Evolutionary conservation across 1,140 invertebrate species (phyloP), one percentile per base, ranked within the genome.

Genomic region (Cardiocondyla obscurior): DNA sequence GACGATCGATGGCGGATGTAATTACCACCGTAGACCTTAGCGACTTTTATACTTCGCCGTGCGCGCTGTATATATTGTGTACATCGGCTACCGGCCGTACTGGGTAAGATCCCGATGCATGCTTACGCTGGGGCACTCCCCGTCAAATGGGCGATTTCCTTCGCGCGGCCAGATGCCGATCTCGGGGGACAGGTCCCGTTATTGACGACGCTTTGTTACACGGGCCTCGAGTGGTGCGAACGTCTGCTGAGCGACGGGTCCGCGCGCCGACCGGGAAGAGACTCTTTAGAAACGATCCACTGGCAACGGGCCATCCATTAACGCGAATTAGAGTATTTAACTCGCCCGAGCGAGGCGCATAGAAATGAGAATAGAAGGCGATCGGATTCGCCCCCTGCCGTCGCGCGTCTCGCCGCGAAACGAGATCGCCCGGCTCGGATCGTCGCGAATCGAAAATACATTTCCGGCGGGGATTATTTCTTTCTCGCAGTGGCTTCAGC

Each of bases 261-360:
- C 62, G 33, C 28, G 33, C 28, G 46, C 12, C 60, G 30, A 58
- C 70, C 79, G 87, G 81, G 73, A 88, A 85, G 83, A 81, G 74
- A 44, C 83, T 73, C 86, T 85, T 83, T 88, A 88, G 86, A 85
- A 85, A 58, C 79, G 79, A 76, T 85, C 88, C 86, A 88, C 88
- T 91, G 90, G 91, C 90, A 89, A 62, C 89, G 87, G 81, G 92
- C 90, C 90, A 91, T 90, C 90, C 91, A 91, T 92, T 92, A 91
- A 91, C 91, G 91, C 89, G 89, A 92, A 92, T 92, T 92, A 92
- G 89, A 89, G 88, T 92, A 91, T 92, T 92, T 92, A 91, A 90
- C 90, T 90, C 55, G 74, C 79, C 79, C 51, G 69, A 65, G 82
- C 81, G 65, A 81, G 19, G 39, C 49, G 62, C 14, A 36, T 30